Evolutionary conservation across 2,888 invertebrate genomes (phyloP), one percentile per base, ranked within the genome.

Genomic region (Nymphalis c-album): DNA sequence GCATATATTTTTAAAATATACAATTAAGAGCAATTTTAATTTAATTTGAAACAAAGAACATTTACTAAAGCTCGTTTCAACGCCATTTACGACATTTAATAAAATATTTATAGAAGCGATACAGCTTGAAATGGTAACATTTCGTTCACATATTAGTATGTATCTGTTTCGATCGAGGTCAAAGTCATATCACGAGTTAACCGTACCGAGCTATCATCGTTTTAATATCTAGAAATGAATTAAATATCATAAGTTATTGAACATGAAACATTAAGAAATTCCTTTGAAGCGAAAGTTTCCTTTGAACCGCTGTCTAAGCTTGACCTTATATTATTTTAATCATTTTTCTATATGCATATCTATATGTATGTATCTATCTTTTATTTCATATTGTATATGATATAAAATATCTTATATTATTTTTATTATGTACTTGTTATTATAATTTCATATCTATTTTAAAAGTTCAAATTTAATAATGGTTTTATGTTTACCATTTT

Each of bases 181-280:
- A 47, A 31, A 26, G 47, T 47, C 20, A 55, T 60, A 60, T 60
- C 65, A 65, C 67, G 63, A 57, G 59, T 40, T 18, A 18, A 7
- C 67, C 67, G 17, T 59, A 67, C 62, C 22, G 1, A 63, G 63
- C 63, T 67, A 67, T 67, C 67, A 51, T 6, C 45, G 59, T 5
- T 35, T 20, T 48, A 60, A 40, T n/a, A 67, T 67, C 67, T 67
- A 45, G 59, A 53, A 51, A 58, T 67, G 45, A 63, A 67, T 63
- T 67, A 59, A 67, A 63, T 67, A 67, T 67, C 31, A 55, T 55
- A 55, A 60, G 60, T 60, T 60, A 60, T 55, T 55, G 53, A 55
- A 55, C 53, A n/a, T 22, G 26, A 55, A 55, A 55, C 53, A 31
- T 51, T 22, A 55, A 53, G 17, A 55, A 55, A 55, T 31, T 31